These are phyloP conservation scores for Drosophila tripunctata DNA, from an alignment of 2,888 invertebrate genomes.

Conservation along the genomic window DNA sequence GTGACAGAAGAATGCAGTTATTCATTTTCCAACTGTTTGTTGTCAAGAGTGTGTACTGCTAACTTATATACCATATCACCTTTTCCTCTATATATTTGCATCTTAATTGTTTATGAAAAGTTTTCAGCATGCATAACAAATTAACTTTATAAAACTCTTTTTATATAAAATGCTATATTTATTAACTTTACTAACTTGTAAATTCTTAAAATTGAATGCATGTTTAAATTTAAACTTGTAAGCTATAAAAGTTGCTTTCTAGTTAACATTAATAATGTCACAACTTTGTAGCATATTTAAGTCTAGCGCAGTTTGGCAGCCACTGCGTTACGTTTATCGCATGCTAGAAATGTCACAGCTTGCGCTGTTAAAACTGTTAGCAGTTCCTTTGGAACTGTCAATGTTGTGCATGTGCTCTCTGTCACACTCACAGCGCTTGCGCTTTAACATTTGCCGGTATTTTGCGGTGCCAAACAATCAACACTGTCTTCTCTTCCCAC, in stretches of 20 bases:
- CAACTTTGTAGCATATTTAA: not conserved
- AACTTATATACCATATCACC: too few species aligned
- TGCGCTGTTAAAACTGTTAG: slow-evolving; percentile 21
- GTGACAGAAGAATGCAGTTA: not conserved
- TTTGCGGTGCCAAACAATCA: slow-evolving; percentile 42
- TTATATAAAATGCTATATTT: too few species aligned
- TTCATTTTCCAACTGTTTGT: not conserved
- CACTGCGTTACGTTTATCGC: slow-evolving; percentile 43
- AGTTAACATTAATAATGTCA: not conserved
- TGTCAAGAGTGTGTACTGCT: not conserved
- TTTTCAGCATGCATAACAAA: too few species aligned
- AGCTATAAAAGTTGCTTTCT: not conserved
- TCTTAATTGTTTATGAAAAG: too few species aligned
- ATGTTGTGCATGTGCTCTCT: slow-evolving; percentile 29
- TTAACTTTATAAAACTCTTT: too few species aligned
- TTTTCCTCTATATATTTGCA: not conserved
- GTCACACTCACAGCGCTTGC: slow-evolving; percentile 57
- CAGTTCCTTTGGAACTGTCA: slow-evolving; percentile 39
- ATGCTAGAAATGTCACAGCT: slow-evolving; percentile 52
- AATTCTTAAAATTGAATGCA: not conserved
- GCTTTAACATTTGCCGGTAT: slow-evolving; percentile 71
- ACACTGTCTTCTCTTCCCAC: not conserved
- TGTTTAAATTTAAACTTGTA: not conserved
- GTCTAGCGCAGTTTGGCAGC: slow-evolving; percentile 24
- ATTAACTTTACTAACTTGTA: too few species aligned